Evolutionary conservation across 2,113 vertebrate genomes (phyloP), one percentile per base, ranked within the genome.

Genomic region (Hipposideros armiger): DNA sequence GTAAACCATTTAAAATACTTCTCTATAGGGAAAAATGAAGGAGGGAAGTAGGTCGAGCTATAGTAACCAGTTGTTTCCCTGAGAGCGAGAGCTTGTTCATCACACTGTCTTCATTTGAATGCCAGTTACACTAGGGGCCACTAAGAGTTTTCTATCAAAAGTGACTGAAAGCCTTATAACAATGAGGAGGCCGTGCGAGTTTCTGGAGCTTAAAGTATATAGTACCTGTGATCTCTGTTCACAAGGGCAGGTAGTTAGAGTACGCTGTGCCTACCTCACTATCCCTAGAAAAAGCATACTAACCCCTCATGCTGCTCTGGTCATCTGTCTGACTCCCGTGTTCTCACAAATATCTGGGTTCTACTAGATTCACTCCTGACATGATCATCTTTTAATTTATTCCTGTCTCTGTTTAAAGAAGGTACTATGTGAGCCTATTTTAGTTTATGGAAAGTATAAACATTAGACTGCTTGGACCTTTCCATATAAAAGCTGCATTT

Each of bases 41-140:
- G 26, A 62, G 30, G 54, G 64, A 78, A 81, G 67, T 2, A 16
- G n/a, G 32, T 28, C 52, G 22, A 50, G 84, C 47, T 64, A 60
- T 0, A 4, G 40, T 17, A 24, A 47, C 15, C 14, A 20, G n/a
- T 64, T 1, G 10, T 5, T 83, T 40, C 58, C 0, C 0, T 1
- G 11, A 84, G 70, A 60, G 17, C 60, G 0, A 28, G 47, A 69
- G 7, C 28, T 24, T 47, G 52, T 60, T 36, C 8, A 50, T 11
- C 47, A 3, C 2, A 3, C 2, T 22, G 32, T 50, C 42, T 54
- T 36, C 42, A 73, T 81, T 72, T 84, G 26, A 86, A 58, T 16
- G 9, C 11, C 9, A 3, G 10, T 32, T 45, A 73, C 19, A 72
- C 7, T 28, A 13, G 42, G 10, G 36, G 22, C 1, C 0, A 8